Evolutionary conservation across 2,797 vertebrate species (phyloP).

Genomic region (Sebastes baramenuke): DNA sequence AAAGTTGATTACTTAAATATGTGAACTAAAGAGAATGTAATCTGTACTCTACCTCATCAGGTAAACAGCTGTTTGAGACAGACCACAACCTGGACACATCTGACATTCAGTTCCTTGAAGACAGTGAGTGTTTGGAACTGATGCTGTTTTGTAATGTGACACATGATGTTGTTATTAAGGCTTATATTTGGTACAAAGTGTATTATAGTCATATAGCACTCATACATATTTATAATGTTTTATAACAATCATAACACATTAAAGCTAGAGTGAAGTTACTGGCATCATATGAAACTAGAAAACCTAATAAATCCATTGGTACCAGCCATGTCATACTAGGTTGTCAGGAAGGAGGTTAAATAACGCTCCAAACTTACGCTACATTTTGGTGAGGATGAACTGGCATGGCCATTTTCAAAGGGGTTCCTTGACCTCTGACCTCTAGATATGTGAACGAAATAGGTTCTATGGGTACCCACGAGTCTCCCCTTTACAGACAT

Average conservation of each 20-base stretch:
- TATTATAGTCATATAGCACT: too few relatives aligned
- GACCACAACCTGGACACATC: conserved; percentile 99
- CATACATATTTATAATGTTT: too few relatives aligned
- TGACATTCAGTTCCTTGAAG: conserved; percentile 98
- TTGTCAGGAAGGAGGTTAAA: fast-evolving
- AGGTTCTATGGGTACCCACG: too few relatives aligned
- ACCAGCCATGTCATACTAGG: too few relatives aligned
- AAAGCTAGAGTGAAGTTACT: too few relatives aligned
- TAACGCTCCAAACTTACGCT: fast-evolving
- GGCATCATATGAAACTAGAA: too few relatives aligned
- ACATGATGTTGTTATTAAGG: background rate
- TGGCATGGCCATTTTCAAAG: fast-evolving
- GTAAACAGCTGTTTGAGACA: conserved; percentile 96
- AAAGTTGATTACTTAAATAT: too few relatives aligned
- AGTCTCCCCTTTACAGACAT: too few relatives aligned
- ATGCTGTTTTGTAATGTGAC: background rate
- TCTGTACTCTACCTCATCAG: conserved; percentile 70
- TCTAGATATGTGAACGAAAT: too few relatives aligned
- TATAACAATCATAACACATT: too few relatives aligned
- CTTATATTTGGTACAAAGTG: background rate
- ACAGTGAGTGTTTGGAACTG: conserved; percentile 70
- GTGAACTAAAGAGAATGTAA: background rate
- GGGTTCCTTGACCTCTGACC: too few relatives aligned
- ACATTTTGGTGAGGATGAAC: fast-evolving
- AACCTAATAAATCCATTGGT: too few relatives aligned